Conservation (phyloP, 2,113 vertebrate species). For the Numida meleagris region DNA sequence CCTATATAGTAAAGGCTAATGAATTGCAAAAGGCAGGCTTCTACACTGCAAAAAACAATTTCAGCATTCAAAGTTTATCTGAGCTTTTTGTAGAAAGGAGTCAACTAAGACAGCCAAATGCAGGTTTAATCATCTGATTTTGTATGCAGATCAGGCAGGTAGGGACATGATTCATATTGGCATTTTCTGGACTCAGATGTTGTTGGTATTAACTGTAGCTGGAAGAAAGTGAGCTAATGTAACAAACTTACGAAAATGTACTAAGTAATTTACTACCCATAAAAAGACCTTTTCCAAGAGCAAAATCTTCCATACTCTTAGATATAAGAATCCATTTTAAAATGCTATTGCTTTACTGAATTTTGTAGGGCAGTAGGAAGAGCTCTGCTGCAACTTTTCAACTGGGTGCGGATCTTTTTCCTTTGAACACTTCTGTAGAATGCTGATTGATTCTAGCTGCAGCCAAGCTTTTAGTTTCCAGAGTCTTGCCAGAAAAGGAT, state of each 20-base stretch:
- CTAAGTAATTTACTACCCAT: background rate
- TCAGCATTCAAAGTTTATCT: background rate
- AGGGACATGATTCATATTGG: background rate
- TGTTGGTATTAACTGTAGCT: background rate
- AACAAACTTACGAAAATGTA: background rate
- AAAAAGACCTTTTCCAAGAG: constrained; percentile 5
- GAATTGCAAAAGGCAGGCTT: background rate
- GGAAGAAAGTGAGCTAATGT: background rate
- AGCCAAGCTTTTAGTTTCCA: background rate
- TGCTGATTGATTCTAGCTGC: background rate
- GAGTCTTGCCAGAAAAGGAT: background rate
- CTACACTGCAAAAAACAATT: background rate
- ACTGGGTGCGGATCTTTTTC: background rate
- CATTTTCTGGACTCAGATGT: background rate
- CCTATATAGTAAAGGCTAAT: background rate
- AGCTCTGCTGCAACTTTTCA: background rate
- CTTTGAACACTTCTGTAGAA: background rate
- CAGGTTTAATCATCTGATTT: background rate
- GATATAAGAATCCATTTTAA: background rate
- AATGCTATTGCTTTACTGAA: background rate
- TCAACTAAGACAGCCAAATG: background rate
- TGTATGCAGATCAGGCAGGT: constrained; percentile 19
- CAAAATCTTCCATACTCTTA: background rate
- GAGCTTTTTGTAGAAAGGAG: background rate
- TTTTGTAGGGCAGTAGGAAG: background rate